These are phyloP conservation scores for Lamellibrachia columna DNA, from an alignment of 2,888 invertebrate species.

Conservation along the genomic window DNA sequence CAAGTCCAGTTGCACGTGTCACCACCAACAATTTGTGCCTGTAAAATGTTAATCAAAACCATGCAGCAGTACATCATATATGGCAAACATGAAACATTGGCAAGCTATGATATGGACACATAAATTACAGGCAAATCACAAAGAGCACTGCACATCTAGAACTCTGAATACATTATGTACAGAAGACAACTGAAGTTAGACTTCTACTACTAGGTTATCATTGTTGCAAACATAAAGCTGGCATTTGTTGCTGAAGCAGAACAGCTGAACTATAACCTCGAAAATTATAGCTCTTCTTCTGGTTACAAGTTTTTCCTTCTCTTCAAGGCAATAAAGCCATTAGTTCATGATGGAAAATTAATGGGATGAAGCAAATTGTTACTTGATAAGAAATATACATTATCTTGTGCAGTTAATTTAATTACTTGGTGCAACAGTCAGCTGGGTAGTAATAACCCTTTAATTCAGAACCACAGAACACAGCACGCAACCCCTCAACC, in stretches of 20 bases:
- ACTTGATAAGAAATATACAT: not conserved
- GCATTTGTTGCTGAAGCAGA: not conserved
- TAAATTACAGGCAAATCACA: not conserved
- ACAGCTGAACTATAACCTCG: not conserved
- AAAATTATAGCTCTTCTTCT: not conserved
- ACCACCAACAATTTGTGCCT: not conserved
- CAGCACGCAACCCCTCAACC: not conserved
- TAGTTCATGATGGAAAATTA: not conserved
- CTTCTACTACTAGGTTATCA: not conserved
- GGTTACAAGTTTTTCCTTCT: too few relatives aligned
- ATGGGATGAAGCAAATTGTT: not conserved
- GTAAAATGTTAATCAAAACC: not conserved
- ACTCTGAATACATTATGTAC: not conserved
- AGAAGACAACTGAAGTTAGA: not conserved
- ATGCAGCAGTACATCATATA: not conserved
- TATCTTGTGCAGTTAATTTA: not conserved
- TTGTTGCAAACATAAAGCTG: not conserved
- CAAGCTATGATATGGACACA: constrained; percentile 1
- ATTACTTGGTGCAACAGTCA: too few relatives aligned
- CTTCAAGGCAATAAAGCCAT: not conserved
- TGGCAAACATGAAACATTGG: not conserved
- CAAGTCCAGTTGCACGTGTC: not conserved
- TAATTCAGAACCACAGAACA: not conserved
- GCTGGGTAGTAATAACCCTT: not conserved
- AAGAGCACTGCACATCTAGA: not conserved